A percentile compares a stretch with the other conserved stretches of the same genome.
These are phyloP conservation scores for Ephydatia muelleri DNA, from an alignment of 37 sponge, comb jelly and placozoan species.

Conservation along the genomic window DNA sequence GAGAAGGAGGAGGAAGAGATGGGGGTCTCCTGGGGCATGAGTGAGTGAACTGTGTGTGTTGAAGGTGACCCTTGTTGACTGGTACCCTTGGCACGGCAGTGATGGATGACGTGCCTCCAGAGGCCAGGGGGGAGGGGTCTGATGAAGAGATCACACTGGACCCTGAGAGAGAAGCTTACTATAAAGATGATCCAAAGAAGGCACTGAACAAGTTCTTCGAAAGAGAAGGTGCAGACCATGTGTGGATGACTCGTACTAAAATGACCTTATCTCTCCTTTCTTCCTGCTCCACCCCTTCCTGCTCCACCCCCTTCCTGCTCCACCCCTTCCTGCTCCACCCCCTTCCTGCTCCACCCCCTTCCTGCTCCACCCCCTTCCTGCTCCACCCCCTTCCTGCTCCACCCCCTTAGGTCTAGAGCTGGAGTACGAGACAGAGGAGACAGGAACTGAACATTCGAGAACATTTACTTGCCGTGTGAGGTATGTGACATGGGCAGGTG, in stretches of 20 bases:
- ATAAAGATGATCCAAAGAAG: slow-evolving; percentile 91
- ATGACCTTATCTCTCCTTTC: too few relatives aligned
- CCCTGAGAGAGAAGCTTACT: slow-evolving; percentile 84
- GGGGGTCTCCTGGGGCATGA: slow-evolving; percentile 86
- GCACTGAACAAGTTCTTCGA: slow-evolving; percentile 88
- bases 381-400: neutral
- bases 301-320: too few relatives aligned
- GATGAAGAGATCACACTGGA: slow-evolving; percentile 62
- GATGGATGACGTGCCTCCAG: slow-evolving; percentile 38
- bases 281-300: too few relatives aligned
- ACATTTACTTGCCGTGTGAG: slow-evolving; percentile 49
- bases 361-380: neutral
- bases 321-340: too few relatives aligned
- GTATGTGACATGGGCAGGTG: slow-evolving; percentile 23
- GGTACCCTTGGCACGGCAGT: slow-evolving; percentile 16
- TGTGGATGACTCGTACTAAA: too few relatives aligned
- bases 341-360: too few relatives aligned
- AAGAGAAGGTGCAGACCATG: slow-evolving; percentile 66
- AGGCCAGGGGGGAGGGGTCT: neutral
- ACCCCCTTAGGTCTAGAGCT: slow-evolving; percentile 63
- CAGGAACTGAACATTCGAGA: slow-evolving; percentile 29
- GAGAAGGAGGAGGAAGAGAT: slow-evolving; percentile 59
- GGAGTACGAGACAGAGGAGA: slow-evolving; percentile 84
- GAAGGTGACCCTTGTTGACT: neutral
- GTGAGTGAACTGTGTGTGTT: slow-evolving; percentile 37